Base-by-base conservation (phyloP, 2,888 invertebrate species). In the Oscheius sp. region DNA sequence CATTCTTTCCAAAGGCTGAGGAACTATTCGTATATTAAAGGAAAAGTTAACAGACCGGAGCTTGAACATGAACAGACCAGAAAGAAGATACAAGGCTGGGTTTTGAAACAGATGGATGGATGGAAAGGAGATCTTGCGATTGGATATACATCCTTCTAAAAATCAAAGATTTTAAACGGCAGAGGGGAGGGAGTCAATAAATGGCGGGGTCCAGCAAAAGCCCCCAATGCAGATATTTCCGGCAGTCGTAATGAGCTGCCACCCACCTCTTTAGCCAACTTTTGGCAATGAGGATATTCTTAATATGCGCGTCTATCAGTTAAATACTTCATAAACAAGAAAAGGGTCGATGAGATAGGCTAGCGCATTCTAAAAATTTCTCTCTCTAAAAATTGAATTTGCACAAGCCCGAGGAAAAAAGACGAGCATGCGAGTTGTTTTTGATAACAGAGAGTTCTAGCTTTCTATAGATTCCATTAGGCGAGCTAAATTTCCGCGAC, bases 1-100 rank as follows among this genome's bases (percentile, higher is more conserved):
- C 25, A 78, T 58, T 35, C 70, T 53, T 43, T 80, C 80, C 46
- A 77, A 74, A 55, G 77, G 76, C 80, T 80, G 25, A 55, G 5
- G 2, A 55, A 55, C n/a, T 18, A 13, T 66, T 1, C 56, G 25
- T 9, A 27, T 23, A 23, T 29, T 52, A 13, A 6, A 18, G 29
- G 13, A 43, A 49, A 7, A 49, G 7, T 27, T 23, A 69, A 43
- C 59, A 29, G 1, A 74, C 81, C 79, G 74, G 81, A 27, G 77
- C 74, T 59, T 81, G 81, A 9, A 78, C 81, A 64, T 81, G 77
- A 68, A 81, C 76, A 43, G 77, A 77, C 81, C 81, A 81, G 43
- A 77, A 79, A 46, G 81, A 81, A 1, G 81, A 81, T 27, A 81
- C 35, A n/a, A 81, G 72, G 55, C 81, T 81, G 6, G 81, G 81